phyloP scores from a whole-genome alignment of 2,797 vertebrate species.

The Syncerus caffer region DNA sequence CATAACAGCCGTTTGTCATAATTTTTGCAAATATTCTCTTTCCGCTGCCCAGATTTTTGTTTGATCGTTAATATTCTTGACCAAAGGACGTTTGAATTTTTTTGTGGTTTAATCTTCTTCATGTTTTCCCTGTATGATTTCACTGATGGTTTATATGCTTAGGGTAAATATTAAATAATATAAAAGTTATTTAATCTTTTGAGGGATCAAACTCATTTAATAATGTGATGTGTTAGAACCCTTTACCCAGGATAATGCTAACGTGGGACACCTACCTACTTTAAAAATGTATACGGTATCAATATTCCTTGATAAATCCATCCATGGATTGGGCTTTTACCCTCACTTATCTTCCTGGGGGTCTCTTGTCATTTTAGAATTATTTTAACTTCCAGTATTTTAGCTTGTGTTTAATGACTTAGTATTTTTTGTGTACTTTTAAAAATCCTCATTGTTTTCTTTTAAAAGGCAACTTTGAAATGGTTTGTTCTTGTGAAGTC shows the following conservation, averaged over 20 bases:
- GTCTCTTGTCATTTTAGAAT: background rate
- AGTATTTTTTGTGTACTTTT: background rate
- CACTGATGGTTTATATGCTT: background rate
- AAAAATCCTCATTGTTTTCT: background rate
- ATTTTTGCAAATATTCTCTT: background rate
- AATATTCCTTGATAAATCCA: background rate
- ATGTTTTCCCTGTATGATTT: background rate
- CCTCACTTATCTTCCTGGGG: background rate
- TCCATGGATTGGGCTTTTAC: background rate
- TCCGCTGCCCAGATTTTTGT: background rate
- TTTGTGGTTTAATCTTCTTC: background rate
- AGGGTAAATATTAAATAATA: background rate
- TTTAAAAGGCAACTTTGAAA: background rate
- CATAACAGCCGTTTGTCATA: background rate
- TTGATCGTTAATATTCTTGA: background rate
- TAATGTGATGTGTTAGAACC: background rate
- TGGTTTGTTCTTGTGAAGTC: background rate
- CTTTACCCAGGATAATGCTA: background rate
- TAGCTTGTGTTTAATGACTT: background rate
- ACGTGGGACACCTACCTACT: background rate
- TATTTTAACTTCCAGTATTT: conserved; percentile 1
- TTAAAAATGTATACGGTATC: background rate
- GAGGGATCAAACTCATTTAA: background rate
- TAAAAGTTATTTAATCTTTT: background rate
- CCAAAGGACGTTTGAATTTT: background rate